Percentiles rank a stretch among this genome's conserved stretches.
Conservation (phyloP, 2,113 vertebrate species). For the sheep (Ovis aries) region ARS-UI_Ramb_v3.0 NC_056055.1:81175501-81176000, state of each 20-base stretch:
- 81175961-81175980: neutral
- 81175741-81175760: neutral
- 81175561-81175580: neutral
- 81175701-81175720: neutral
- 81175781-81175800: neutral
- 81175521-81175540: neutral
- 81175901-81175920: neutral
- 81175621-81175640: neutral
- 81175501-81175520: neutral
- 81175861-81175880: neutral
- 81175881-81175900: neutral
- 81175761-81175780: neutral
- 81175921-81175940: neutral
- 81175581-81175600: neutral
- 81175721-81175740: neutral
- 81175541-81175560: neutral
- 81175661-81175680: constrained; percentile 8
- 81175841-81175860: neutral
- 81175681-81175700: neutral
- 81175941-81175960: neutral
- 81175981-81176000: neutral
- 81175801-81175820: neutral
- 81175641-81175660: neutral
- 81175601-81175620: neutral
- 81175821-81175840: neutral